Percentiles rank a stretch among this genome's conserved stretches.
Conservation (phyloP, 2,797 vertebrate genomes). For the Mormyrops attenuatus region DNA sequence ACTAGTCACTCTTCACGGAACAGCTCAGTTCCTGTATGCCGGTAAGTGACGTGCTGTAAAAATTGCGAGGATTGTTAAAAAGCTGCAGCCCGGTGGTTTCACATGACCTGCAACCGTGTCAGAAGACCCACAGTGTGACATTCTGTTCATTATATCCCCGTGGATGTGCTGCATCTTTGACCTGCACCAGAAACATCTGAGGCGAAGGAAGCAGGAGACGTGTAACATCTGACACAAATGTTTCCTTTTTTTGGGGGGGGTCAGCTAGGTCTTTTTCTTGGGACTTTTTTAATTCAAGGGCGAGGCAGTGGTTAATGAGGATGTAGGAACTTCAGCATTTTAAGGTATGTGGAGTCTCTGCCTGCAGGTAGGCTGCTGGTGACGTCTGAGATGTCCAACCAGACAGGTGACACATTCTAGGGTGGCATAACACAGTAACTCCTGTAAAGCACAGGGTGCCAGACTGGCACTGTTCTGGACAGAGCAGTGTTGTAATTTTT, state of each 20-base stretch:
- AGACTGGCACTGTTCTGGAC: neutral
- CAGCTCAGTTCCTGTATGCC: neutral
- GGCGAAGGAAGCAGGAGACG: neutral
- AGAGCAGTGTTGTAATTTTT: neutral
- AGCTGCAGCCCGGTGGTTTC: neutral
- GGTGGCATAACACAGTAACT: neutral
- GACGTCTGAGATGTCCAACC: neutral
- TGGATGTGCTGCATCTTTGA: neutral
- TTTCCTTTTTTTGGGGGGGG: neutral
- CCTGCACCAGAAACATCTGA: neutral
- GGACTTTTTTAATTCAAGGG: neutral
- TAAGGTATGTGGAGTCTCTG: neutral
- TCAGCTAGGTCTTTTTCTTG: neutral
- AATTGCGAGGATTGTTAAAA: neutral
- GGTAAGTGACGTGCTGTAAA: neutral
- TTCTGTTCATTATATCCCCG: neutral
- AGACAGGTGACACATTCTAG: neutral
- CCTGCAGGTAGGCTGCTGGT: neutral
- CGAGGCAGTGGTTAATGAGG: neutral
- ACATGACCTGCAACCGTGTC: neutral
- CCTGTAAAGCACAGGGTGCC: neutral
- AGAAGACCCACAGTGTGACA: neutral
- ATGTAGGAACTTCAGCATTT: neutral
- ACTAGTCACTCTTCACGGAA: neutral
- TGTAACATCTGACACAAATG: neutral